Percentiles rank a stretch among this genome's conserved stretches.
Evolutionary conservation across 2,797 vertebrate species (phyloP).

Genomic region (Benthosema pterotum): DNA sequence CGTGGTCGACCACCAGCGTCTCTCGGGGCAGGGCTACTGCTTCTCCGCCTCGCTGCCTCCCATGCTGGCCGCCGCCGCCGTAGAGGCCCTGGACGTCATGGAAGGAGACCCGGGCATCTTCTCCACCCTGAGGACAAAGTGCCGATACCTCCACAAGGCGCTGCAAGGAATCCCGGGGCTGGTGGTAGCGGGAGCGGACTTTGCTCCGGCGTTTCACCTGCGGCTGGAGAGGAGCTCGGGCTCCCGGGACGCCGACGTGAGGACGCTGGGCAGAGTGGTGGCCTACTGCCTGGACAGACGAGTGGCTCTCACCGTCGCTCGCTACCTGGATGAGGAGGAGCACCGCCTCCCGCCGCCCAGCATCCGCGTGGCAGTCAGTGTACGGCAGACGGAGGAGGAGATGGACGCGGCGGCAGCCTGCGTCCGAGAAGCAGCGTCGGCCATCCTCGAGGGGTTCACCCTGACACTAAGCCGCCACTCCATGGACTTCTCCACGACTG

Average conservation of each 20-base stretch:
- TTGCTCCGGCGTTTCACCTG: constrained; percentile 90
- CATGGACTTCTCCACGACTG: no score
- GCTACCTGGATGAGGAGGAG: constrained; percentile 95
- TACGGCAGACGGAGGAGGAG: constrained; percentile 90
- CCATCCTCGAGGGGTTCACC: constrained; percentile 64
- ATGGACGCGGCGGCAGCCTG: constrained; percentile 84
- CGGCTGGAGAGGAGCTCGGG: constrained; percentile 86
- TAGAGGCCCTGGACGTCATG: constrained; percentile 95
- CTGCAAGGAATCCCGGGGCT: constrained; percentile 87
- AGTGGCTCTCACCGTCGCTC: constrained; percentile 90
- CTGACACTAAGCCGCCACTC: no score
- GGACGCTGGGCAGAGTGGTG: constrained; percentile 84
- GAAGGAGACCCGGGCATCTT: constrained; percentile 95
- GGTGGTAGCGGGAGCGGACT: constrained; percentile 84
- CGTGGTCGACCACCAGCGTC: constrained; percentile 96
- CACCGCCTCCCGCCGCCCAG: constrained; percentile 91
- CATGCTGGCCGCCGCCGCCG: constrained; percentile 92
- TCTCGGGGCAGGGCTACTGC: constrained; percentile 97
- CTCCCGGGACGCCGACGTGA: constrained; percentile 85
- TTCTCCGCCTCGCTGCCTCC: constrained; percentile 96
- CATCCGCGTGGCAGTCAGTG: constrained; percentile 90
- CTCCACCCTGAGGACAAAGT: constrained; percentile 85
- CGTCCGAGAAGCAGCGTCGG: constrained; percentile 84
- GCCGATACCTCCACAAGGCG: constrained; percentile 83
- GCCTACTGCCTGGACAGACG: constrained; percentile 87